phyloP scores from a whole-genome alignment of 2,888 invertebrate species.

The Ypsolopha scabrella region DNA sequence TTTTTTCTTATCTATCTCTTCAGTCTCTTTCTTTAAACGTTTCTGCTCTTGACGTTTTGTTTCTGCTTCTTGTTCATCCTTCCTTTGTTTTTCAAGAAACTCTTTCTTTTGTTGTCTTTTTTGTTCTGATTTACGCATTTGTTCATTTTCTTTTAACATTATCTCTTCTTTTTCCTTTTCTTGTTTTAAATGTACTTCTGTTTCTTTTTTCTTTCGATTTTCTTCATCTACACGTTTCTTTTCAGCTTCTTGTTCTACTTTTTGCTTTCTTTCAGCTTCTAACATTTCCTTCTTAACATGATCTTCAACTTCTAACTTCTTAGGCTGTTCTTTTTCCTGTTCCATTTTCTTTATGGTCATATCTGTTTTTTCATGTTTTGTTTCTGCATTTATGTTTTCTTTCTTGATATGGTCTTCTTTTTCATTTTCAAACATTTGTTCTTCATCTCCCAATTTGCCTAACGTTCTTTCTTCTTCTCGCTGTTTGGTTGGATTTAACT shows the following conservation, averaged over 20 bases:
- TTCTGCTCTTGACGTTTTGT: slow-evolving; percentile 14
- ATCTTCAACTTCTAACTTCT: slow-evolving; percentile 10
- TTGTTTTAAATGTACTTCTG: too few species aligned
- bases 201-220: too few species aligned
- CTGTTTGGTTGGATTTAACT: background rate
- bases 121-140: too few species aligned
- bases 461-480: background rate
- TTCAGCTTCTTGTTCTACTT: slow-evolving; percentile 10
- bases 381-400: slow-evolving; percentile 14
- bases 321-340: background rate
- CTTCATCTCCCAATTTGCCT: background rate
- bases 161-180: too few species aligned
- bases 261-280: slow-evolving; percentile 9
- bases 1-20: slow-evolving; percentile 6
- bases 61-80: slow-evolving; percentile 14
- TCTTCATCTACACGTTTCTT: too few species aligned
- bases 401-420: slow-evolving; percentile 10
- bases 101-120: too few species aligned
- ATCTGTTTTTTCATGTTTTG: slow-evolving; percentile 11
- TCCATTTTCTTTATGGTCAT: too few species aligned
- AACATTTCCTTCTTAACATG: slow-evolving; percentile 8
- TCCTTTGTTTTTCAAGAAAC: too few species aligned
- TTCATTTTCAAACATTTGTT: background rate
- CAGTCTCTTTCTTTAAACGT: slow-evolving; percentile 10
- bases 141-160: too few species aligned